A percentile compares a stretch with the other conserved stretches of the same genome.
Evolutionary conservation across 1,140 invertebrate genomes (phyloP).

Genomic region (Paralvinella palmiformis): DNA sequence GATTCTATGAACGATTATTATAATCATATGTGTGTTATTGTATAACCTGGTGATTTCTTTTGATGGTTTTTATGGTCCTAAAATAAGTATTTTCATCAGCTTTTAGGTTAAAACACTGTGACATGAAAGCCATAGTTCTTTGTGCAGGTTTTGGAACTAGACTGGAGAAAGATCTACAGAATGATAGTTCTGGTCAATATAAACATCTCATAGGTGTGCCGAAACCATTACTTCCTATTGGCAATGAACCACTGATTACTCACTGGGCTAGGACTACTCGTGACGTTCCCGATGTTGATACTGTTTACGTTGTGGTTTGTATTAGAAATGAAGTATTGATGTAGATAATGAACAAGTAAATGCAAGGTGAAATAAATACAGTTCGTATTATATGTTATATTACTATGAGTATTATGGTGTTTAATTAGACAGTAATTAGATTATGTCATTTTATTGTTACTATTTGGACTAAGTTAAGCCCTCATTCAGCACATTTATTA

Average conservation of each 20-base stretch:
- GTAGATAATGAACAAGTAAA: no score
- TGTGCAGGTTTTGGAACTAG: slow-evolving; percentile 12
- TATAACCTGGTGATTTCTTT: no score
- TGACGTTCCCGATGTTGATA: not conserved
- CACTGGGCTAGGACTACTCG: slow-evolving; percentile 10
- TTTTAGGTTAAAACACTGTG: no score
- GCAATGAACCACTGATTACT: slow-evolving; percentile 1
- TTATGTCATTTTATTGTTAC: no score
- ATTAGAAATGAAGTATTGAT: no score
- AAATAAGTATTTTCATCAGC: no score
- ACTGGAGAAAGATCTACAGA: slow-evolving; percentile 11
- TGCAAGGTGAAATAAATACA: no score
- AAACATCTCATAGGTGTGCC: slow-evolving; percentile 13
- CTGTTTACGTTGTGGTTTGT: not conserved
- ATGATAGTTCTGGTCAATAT: not conserved
- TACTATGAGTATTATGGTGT: not conserved
- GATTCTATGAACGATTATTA: no score
- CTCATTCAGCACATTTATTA: not conserved
- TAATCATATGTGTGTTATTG: no score
- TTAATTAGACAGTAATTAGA: not conserved
- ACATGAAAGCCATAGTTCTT: slow-evolving; percentile 10
- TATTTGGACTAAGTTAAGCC: not conserved
- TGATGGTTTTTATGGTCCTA: no score
- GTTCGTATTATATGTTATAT: not conserved
- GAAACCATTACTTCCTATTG: slow-evolving; percentile 13